Evolutionary conservation across 2,113 vertebrate species (phyloP), one percentile per base, ranked within the genome.

Genomic region (Desmodus rotundus): DNA sequence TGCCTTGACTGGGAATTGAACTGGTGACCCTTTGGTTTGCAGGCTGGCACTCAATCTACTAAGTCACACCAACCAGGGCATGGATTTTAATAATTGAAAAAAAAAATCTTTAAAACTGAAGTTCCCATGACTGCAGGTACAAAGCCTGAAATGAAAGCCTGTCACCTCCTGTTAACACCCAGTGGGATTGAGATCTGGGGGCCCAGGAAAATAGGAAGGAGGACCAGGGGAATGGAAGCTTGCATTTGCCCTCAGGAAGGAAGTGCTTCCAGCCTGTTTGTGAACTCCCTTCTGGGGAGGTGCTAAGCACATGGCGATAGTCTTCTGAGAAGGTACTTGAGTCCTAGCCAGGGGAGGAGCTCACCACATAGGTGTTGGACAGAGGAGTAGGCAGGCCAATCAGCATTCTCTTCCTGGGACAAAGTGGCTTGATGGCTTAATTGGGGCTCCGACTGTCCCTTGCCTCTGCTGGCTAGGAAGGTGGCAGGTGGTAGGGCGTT

Each of bases 31-130:
- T 61, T 61, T 61, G 58, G 10, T 61, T 61, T 4, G 0, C 58
- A 61, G 58, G 9, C 56, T 4, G 8, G 24, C 26, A 61, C 58
- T 61, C 58, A 26, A 28, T 28, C 58, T 26, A 28, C 58, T 61
- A 12, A 61, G 24, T 12, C 24, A 61, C 24, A 61, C 58, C 58
- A 61, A 28, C 58, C 58, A 61, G 58, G 58, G 8, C 58, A 28
- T 94, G 36, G 82, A 92, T 95, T 86, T 87, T 87, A 88, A 94
- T 74, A 72, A 84, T 93, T 67, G 2, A 9, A 7, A 85, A 76
- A 87, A 47, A 73, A 41, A 31, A n/a, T 84, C 0, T 5, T 93
- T 92, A 82, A 67, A 93, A 89, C 38, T 58, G 93, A 92, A 76
- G 81, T 95, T 41, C 19, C 63, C 24, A 19, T 54, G 67, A 73